A percentile compares a stretch with the other conserved stretches of the same genome.
phyloP scores from a whole-genome alignment of 1,140 invertebrate genomes.

The Ceratina japonica region DNA sequence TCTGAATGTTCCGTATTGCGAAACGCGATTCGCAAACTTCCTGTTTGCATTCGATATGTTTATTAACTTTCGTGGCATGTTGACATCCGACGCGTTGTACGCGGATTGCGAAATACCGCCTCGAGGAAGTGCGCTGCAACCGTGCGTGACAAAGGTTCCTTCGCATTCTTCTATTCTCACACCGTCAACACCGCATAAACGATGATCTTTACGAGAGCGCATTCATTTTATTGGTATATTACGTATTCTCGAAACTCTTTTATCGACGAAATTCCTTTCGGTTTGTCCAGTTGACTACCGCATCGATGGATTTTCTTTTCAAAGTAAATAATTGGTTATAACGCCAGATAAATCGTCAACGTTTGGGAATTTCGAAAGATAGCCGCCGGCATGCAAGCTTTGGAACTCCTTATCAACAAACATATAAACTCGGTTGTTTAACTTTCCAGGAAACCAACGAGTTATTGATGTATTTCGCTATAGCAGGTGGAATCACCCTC shows the following conservation, averaged over 20 bases:
- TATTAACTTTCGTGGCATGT: conserved; percentile 17
- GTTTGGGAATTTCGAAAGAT: neutral
- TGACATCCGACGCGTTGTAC: conserved; percentile 33
- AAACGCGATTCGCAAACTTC: neutral
- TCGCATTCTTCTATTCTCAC: conserved; percentile 56
- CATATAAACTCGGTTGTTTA: conserved; percentile 15
- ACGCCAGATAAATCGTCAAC: neutral
- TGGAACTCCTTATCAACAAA: neutral
- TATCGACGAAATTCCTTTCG: too few species aligned
- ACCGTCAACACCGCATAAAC: conserved; percentile 14
- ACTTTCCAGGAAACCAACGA: conserved; percentile 67
- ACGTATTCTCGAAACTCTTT: neutral
- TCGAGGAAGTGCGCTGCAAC: conserved; percentile 43
- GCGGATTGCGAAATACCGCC: conserved; percentile 42
- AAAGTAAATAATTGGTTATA: neutral
- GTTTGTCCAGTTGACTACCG: neutral
- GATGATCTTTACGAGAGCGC: conserved; percentile 9
- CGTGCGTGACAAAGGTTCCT: conserved; percentile 39
- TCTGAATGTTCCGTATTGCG: neutral
- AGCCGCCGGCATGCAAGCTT: neutral
- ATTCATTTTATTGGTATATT: neutral
- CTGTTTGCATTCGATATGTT: neutral
- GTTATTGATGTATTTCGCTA: conserved; percentile 68
- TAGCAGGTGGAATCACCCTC: conserved; percentile 64
- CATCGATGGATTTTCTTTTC: neutral